Evolutionary conservation across 2,113 vertebrate genomes (phyloP).

Genomic region (Lasiurus cinereus): DNA sequence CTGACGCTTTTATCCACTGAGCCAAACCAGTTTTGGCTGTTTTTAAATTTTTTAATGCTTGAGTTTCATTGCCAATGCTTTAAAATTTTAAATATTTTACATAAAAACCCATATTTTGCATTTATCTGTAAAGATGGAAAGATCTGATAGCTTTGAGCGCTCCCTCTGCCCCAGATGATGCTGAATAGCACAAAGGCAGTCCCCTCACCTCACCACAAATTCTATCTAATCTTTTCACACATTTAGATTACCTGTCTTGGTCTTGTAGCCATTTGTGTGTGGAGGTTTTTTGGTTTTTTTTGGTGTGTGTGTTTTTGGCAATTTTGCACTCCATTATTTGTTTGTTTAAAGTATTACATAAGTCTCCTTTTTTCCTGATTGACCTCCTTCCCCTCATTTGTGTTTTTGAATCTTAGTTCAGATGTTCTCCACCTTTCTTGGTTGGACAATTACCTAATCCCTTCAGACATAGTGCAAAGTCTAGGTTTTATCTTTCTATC

Average conservation of each 20-base stretch:
- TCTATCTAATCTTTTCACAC: neutral
- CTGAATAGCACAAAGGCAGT: neutral
- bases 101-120: conserved; percentile 24
- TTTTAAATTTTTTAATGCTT: conserved; percentile 26
- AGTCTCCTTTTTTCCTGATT: too few relatives aligned
- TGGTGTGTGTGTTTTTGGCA: neutral
- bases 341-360: too few relatives aligned
- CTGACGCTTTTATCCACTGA: too few relatives aligned
- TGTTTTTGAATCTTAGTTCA: conserved; percentile 34
- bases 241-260: neutral
- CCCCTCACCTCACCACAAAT: neutral
- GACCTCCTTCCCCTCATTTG: neutral
- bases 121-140: conserved; percentile 53
- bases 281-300: neutral
- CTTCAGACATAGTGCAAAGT: neutral
- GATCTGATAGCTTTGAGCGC: neutral
- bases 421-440: conserved; percentile 19
- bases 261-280: neutral
- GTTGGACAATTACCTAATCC: conserved; percentile 16
- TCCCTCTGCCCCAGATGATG: neutral
- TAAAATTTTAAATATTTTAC: conserved; percentile 49
- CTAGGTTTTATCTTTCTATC: conserved; percentile 43
- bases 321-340: too few relatives aligned
- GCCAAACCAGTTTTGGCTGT: neutral
- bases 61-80: conserved; percentile 23